Evolutionary conservation across 2,888 invertebrate genomes (phyloP).

Genomic region (Nymphalis urticae): DNA sequence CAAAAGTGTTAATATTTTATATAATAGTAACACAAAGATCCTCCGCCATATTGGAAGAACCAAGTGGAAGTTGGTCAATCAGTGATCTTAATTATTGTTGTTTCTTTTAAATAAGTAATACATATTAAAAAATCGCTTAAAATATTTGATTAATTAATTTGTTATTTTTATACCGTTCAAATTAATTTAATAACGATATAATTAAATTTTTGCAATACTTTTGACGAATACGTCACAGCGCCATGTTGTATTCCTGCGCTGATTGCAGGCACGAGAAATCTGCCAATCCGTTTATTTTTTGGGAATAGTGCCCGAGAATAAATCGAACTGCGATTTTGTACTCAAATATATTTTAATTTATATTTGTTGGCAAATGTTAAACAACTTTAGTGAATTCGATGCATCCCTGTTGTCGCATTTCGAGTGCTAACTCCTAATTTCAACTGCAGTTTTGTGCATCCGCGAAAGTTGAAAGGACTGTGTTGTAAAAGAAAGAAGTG

Average conservation of each 20-base stretch:
- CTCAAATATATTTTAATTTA: slow-evolving; percentile 79
- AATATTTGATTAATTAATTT: slow-evolving; percentile 49
- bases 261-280: slow-evolving; percentile 82
- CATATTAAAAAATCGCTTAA: slow-evolving; percentile 53
- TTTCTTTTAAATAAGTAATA: slow-evolving; percentile 58
- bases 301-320: slow-evolving; percentile 79
- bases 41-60: slow-evolving; percentile 79
- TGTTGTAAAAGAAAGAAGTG: slow-evolving; percentile 81
- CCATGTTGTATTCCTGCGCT: slow-evolving; percentile 83
- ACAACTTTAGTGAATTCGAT: slow-evolving; percentile 75
- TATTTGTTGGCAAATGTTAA: slow-evolving; percentile 80
- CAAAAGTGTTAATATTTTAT: neutral
- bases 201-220: slow-evolving; percentile 72
- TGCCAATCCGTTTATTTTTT: slow-evolving; percentile 81
- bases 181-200: slow-evolving; percentile 50
- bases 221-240: slow-evolving; percentile 80
- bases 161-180: slow-evolving; percentile 25
- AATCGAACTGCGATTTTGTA: slow-evolving; percentile 80
- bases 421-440: slow-evolving; percentile 77
- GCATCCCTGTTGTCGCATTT: slow-evolving; percentile 77
- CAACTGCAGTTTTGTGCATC: slow-evolving; percentile 82
- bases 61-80: slow-evolving; percentile 77
- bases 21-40: slow-evolving; percentile 60
- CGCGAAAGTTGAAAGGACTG: slow-evolving; percentile 83
- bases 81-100: slow-evolving; percentile 73